Evolutionary conservation across 2,113 vertebrate genomes (phyloP).

Genomic region (Mobula hypostoma): DNA sequence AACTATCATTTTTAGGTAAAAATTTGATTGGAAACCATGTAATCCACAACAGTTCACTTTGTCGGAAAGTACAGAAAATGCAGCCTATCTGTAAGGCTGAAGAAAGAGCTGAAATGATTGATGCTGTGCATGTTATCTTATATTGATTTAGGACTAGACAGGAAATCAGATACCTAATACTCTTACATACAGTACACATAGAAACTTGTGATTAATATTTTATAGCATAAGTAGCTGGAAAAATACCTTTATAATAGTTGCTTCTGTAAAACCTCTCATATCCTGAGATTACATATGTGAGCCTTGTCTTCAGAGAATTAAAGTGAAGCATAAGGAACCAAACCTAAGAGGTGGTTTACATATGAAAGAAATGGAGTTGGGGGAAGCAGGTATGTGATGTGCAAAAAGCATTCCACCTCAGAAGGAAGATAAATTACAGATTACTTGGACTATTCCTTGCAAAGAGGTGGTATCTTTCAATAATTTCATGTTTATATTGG

Average conservation of each 20-base stretch:
- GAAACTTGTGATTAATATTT: slow-evolving; percentile 76
- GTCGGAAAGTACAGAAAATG: slow-evolving; percentile 39
- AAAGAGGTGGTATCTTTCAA: not conserved
- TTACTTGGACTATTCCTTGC: not conserved
- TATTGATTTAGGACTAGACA: slow-evolving; percentile 72
- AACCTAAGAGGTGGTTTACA: slow-evolving; percentile 53
- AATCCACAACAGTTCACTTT: slow-evolving; percentile 47
- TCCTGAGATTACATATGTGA: slow-evolving; percentile 66
- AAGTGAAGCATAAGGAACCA: slow-evolving; percentile 62
- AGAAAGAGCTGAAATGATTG: slow-evolving; percentile 56
- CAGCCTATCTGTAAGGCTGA: slow-evolving; percentile 47
- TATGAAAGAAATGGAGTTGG: slow-evolving; percentile 50
- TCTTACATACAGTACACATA: slow-evolving; percentile 57
- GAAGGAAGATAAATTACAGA: slow-evolving; percentile 6
- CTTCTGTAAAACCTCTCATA: slow-evolving; percentile 63
- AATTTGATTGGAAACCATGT: slow-evolving; percentile 20
- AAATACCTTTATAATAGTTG: slow-evolving; percentile 66
- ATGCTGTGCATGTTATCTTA: slow-evolving; percentile 62
- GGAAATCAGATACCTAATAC: slow-evolving; percentile 67
- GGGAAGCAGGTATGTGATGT: slow-evolving; percentile 12
- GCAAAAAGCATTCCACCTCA: not conserved
- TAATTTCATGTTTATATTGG: not conserved
- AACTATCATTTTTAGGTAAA: slow-evolving; percentile 92
- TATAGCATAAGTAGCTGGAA: slow-evolving; percentile 73
- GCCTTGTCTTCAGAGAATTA: slow-evolving; percentile 58